Evolutionary conservation across 2,113 vertebrate species (phyloP).

Genomic region (Apteryx owenii): DNA sequence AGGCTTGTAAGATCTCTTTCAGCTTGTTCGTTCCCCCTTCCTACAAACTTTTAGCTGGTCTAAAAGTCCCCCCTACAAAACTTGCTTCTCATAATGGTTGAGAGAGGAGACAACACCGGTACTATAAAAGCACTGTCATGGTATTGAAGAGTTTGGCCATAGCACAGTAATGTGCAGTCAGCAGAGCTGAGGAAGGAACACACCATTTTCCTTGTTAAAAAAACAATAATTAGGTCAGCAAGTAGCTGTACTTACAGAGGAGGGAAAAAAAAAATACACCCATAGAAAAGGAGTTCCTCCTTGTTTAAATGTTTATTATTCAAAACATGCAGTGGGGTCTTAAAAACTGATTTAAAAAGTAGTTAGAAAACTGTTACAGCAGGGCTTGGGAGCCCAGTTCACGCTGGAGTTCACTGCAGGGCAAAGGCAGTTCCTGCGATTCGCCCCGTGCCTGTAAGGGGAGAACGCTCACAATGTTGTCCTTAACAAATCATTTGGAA

Average conservation of each 20-base stretch:
- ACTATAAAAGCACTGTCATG: not conserved
- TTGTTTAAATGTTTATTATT: conserved; percentile 63
- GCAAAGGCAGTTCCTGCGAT: not conserved
- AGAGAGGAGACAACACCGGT: not conserved
- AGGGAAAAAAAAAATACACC: not conserved
- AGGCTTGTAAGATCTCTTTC: not conserved
- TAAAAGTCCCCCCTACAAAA: not conserved
- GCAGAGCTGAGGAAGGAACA: conserved; percentile 20
- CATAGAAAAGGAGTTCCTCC: conserved; percentile 19
- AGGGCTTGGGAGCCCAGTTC: not conserved
- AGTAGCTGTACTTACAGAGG: conserved; percentile 22
- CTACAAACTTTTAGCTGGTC: not conserved
- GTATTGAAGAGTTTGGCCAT: not conserved
- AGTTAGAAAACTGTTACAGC: conserved; percentile 12
- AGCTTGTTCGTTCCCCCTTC: not conserved
- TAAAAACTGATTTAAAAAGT: conserved; percentile 52
- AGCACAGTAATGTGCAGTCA: not conserved
- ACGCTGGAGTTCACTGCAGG: rapidly evolving
- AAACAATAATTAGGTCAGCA: conserved; percentile 54
- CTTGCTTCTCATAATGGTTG: not conserved
- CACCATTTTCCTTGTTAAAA: not conserved
- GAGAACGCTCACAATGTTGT: not conserved
- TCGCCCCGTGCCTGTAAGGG: not conserved
- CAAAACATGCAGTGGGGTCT: conserved; percentile 19
- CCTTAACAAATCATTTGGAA: not conserved